Evolutionary conservation across 2,113 vertebrate species (phyloP).

Genomic region (Pristiophorus japonicus): DNA sequence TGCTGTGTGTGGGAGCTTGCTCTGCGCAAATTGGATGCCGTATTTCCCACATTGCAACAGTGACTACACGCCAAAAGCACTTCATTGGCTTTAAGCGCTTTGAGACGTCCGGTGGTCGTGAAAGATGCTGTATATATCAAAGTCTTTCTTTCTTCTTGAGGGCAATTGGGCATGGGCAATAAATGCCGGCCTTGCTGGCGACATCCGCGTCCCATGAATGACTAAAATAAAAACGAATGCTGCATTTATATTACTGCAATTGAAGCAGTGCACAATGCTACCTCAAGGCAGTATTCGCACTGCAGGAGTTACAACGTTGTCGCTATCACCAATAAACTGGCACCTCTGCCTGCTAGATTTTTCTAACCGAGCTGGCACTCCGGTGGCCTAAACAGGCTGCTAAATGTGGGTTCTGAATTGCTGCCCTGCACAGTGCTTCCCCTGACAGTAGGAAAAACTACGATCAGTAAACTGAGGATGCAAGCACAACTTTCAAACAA

Average conservation of each 20-base stretch:
- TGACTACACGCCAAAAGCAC: too few species aligned
- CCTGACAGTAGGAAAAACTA: not conserved
- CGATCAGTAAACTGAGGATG: not conserved
- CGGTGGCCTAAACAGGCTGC: not conserved
- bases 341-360: not conserved
- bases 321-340: not conserved
- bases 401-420: not conserved
- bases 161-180: too few species aligned
- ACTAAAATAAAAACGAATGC: not conserved
- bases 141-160: too few species aligned
- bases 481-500: not conserved
- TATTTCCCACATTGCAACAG: too few species aligned
- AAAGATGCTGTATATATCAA: too few species aligned
- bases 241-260: not conserved
- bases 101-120: too few species aligned
- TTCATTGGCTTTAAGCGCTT: too few species aligned
- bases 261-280: not conserved
- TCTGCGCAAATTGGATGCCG: too few species aligned
- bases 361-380: not conserved
- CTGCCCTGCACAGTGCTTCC: not conserved
- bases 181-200: too few species aligned
- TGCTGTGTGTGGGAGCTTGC: too few species aligned
- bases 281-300: not conserved
- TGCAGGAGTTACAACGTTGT: not conserved
- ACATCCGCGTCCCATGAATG: not conserved